Conservation (phyloP, 2,888 invertebrate genomes). For the Meteorus cinctellus region DNA sequence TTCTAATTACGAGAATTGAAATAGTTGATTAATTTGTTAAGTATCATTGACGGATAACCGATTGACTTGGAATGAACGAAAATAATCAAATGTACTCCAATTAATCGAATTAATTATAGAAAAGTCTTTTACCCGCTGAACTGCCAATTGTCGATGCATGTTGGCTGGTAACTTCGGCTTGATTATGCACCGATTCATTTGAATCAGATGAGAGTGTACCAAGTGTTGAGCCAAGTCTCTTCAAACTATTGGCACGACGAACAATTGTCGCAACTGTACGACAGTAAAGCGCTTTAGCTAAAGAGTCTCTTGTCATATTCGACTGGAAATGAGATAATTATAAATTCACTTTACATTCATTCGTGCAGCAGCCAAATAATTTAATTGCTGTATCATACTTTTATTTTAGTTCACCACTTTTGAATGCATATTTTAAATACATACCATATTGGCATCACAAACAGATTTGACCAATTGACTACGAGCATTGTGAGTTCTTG, state of each 20-base stretch:
- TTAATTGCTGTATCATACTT: background rate
- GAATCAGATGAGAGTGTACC: constrained; percentile 92
- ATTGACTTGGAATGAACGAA: no score
- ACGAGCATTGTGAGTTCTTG: constrained; percentile 85
- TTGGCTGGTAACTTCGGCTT: constrained; percentile 88
- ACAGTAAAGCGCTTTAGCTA: constrained; percentile 94
- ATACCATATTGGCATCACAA: constrained; percentile 86
- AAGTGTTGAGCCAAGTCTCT: constrained; percentile 87
- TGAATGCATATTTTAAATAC: constrained; percentile 44
- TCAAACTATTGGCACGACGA: constrained; percentile 92
- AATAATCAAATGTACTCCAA: no score
- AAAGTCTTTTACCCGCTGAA: constrained; percentile 64
- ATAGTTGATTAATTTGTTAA: no score
- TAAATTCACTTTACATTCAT: background rate
- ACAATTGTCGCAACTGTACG: constrained; percentile 96
- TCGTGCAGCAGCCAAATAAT: background rate
- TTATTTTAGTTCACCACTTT: background rate
- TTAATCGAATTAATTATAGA: constrained; percentile 1
- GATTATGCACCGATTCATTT: constrained; percentile 92
- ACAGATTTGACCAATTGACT: constrained; percentile 87
- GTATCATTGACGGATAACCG: no score
- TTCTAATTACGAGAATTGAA: no score
- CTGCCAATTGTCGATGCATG: constrained; percentile 87
- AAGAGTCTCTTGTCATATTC: constrained; percentile 89
- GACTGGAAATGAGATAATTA: constrained; percentile 75